Evolutionary conservation across 2,797 vertebrate species (phyloP).

Genomic region (Alca torda): DNA sequence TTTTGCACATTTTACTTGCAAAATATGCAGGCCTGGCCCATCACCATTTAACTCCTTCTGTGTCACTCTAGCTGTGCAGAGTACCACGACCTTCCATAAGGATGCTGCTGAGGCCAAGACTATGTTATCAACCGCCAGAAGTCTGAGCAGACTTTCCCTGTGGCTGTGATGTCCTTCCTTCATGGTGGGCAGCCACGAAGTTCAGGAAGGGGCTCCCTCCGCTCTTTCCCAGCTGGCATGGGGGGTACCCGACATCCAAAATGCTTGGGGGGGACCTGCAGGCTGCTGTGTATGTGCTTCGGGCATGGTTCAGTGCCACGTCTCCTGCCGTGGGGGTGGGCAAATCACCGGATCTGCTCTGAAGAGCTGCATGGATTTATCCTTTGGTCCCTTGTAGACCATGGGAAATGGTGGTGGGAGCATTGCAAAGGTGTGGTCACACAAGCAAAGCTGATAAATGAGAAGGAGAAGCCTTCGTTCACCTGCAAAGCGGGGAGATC

Average conservation of each 20-base stretch:
- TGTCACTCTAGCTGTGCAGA: background rate
- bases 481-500: background rate
- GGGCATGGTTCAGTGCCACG: background rate
- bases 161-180: background rate
- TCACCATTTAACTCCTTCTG: background rate
- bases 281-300: fast-evolving
- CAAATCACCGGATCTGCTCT: background rate
- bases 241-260: background rate
- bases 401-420: background rate
- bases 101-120: background rate
- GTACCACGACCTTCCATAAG: background rate
- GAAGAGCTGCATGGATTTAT: background rate
- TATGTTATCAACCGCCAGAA: background rate
- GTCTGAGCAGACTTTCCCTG: background rate
- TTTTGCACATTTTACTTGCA: background rate
- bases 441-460: background rate
- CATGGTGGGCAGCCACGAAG: fast-evolving
- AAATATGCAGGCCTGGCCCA: background rate
- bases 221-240: background rate
- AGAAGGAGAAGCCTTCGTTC: background rate
- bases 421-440: background rate
- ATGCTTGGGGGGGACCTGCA: fast-evolving
- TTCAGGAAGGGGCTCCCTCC: background rate
- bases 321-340: background rate
- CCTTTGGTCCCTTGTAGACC: background rate